These are phyloP conservation scores for Podilymbus podiceps DNA, from an alignment of 2,113 vertebrate species.

Conservation along the genomic window DNA sequence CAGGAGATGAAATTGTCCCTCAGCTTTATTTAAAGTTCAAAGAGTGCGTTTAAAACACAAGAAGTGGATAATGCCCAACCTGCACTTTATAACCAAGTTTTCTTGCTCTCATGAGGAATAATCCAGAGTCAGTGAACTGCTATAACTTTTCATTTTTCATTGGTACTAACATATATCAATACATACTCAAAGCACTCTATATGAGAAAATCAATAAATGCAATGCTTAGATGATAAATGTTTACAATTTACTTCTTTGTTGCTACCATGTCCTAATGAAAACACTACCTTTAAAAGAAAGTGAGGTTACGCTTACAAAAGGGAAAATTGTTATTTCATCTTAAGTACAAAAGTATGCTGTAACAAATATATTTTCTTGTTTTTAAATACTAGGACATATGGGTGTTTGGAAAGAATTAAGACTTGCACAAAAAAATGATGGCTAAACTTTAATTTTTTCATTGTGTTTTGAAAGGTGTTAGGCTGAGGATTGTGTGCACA, in stretches of 20 bases:
- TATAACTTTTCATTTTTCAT: constrained; percentile 63
- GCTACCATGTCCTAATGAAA: constrained; percentile 55
- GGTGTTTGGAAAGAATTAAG: background rate
- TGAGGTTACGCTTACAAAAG: background rate
- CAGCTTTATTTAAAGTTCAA: constrained; percentile 35
- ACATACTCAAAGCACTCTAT: constrained; percentile 20
- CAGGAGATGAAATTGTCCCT: background rate
- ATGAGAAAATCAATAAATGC: constrained; percentile 70
- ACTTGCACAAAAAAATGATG: background rate
- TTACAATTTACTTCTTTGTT: constrained; percentile 65
- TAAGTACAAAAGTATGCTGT: background rate
- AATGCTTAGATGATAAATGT: constrained; percentile 67
- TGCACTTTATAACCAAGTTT: background rate
- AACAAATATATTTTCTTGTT: background rate
- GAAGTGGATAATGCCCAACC: constrained; percentile 13
- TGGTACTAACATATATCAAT: constrained; percentile 54
- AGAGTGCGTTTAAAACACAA: constrained; percentile 5
- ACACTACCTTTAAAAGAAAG: constrained; percentile 48
- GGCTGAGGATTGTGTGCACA: background rate
- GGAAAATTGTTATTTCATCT: background rate
- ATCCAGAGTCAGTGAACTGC: constrained; percentile 55
- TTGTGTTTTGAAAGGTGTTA: background rate
- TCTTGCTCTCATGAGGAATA: background rate
- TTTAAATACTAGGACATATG: background rate
- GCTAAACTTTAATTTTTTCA: background rate